Base-by-base conservation (phyloP, 2,888 invertebrate species). In the Sinhomidia bicolor region DNA sequence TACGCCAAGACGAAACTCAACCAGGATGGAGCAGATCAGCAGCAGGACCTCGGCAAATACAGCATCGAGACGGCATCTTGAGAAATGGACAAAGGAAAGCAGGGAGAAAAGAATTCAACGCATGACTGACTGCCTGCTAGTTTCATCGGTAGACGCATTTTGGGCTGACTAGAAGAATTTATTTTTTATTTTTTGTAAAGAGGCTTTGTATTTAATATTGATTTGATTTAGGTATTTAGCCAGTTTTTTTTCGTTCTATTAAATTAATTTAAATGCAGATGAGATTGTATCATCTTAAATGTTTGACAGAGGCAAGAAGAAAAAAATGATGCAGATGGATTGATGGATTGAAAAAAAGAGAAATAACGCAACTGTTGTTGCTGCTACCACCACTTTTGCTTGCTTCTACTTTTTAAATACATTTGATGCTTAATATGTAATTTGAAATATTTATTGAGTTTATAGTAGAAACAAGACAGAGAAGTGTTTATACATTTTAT, bases 191-290 rank as follows among this genome's bases (percentile, higher is more conserved):
- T 36, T 36, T 5, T 5, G 7, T 36, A 36, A 7, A 26, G 1
- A n/a, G 12, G 14, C 14, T 68, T 36, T 17, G 29, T 29, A 71
- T 74, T 26, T 51, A 78, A 57, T 78, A 78, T 78, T 78, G 78
- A 78, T 78, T 78, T 78, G 78, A 78, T 78, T 6, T 78, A 14
- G 78, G 78, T 36, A 78, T 78, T 78, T 78, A 78, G 78, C 32
- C 12, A 78, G 78, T 78, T 78, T 74, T 78, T 87, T 78, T 74
- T 81, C 7, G 83, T 82, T 88, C 44, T 54, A 79, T 88, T 88
- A 88, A 88, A 88, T 88, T 88, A 88, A 88, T 88, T 88, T 88
- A 88, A 88, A 88, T 88, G 88, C 88, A 88, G 88, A 88, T 88
- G 83, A 88, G 88, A 78, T 78, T 54, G 62, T 54, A 78, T 81